Evolutionary conservation across 2,888 invertebrate genomes (phyloP), one percentile per base, ranked within the genome.

Genomic region (Portevinia maculata): DNA sequence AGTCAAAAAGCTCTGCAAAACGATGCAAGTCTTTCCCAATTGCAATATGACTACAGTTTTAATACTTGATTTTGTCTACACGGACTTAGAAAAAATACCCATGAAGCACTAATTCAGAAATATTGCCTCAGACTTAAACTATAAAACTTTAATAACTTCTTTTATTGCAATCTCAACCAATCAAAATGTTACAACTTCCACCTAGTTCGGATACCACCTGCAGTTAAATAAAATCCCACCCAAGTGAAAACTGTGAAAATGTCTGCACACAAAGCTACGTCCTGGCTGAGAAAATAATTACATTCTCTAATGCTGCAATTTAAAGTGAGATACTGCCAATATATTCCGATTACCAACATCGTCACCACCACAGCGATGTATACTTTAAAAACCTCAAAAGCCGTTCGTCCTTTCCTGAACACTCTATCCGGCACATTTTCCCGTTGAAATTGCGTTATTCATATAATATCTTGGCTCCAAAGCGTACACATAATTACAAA

Each of bases 401-500:
- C 39, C 13, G 21, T 53, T 44, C 39, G 46, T 32, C 30, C 34
- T 34, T 52, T 53, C 37, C 39, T 50, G 37, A 30, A 48, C 76
- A 64, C 53, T 65, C 30, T 44, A 55, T 50, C 24, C 34, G 17
- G 32, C 8, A 39, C 44, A 55, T 13, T 50, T 17, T 13, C 39
- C 13, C 11, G 41, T 15, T 57, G 37, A 65, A 52, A n/a, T n/a
- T n/a, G n/a, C n/a, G n/a, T n/a, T n/a, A n/a, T n/a, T 44, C 41
- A 11, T 28, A 37, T 39, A 15, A 39, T 13, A 30, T 5, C n/a
- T 8, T n/a, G n/a, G n/a, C n/a, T 1, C n/a, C n/a, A 11, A 5
- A n/a, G 13, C 48, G 28, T 17, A 48, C 21, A 55, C 30, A 32
- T 39, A 74, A 65, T 57, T 48, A 65, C 74, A 17, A 57, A 64